Conservation (phyloP, 2,888 invertebrate species). For the Amiota mariae region DNA sequence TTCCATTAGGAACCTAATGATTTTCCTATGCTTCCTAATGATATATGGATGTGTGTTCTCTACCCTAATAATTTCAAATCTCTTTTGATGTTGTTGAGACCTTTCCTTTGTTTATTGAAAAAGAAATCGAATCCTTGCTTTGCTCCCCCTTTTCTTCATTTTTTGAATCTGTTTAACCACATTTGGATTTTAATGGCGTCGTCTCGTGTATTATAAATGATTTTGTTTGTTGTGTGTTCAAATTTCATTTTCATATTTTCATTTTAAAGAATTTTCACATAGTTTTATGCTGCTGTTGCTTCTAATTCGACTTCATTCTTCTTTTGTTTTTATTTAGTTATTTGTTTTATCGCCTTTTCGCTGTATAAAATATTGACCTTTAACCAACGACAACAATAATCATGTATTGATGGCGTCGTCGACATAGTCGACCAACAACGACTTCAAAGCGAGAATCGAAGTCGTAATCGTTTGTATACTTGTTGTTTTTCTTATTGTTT, state of each 20-base stretch:
- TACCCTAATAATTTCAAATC: too few species aligned
- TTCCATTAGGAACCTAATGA: too few species aligned
- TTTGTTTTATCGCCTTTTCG: conserved; percentile 51
- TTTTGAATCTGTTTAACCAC: too few species aligned
- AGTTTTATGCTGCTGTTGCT: not conserved
- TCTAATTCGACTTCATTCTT: not conserved
- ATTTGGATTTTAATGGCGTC: too few species aligned
- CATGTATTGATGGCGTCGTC: conserved; percentile 5
- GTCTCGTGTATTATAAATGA: too few species aligned
- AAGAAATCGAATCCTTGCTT: too few species aligned
- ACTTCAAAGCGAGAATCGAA: not conserved
- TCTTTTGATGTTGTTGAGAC: too few species aligned
- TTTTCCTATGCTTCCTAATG: too few species aligned
- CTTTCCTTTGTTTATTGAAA: too few species aligned
- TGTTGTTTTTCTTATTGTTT: conserved; percentile 22
- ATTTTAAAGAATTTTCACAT: not conserved
- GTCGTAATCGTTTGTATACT: not conserved
- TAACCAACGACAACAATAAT: conserved; percentile 35
- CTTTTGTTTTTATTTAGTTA: conserved; percentile 1
- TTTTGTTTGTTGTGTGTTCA: too few species aligned
- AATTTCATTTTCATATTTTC: not conserved
- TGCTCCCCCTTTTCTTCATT: too few species aligned
- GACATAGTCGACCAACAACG: not conserved
- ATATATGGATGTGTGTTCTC: too few species aligned
- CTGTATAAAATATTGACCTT: conserved; percentile 54